phyloP scores from a whole-genome alignment of 2,888 invertebrate species.

The Scelioninae gen. 2 region DNA sequence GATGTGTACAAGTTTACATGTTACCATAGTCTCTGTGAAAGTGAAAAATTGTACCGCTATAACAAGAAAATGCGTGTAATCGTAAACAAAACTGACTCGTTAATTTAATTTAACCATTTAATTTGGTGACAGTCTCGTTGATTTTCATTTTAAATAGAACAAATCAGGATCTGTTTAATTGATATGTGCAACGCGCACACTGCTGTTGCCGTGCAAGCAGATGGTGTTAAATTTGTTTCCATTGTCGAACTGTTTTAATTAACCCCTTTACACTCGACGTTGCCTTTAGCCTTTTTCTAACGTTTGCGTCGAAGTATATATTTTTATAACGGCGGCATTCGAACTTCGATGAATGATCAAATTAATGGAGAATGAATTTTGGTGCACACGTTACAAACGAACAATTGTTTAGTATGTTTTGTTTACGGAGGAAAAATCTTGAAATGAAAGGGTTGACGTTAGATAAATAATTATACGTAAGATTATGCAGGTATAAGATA shows the following conservation, averaged over 20 bases:
- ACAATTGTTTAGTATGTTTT: conserved; percentile 8
- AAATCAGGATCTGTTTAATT: conserved; percentile 37
- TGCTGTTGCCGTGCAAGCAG: too few species aligned
- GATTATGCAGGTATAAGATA: conserved; percentile 13
- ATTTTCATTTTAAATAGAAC: conserved; percentile 26
- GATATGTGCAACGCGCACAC: conserved; percentile 9
- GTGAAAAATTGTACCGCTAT: too few species aligned
- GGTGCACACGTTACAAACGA: conserved; percentile 16
- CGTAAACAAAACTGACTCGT: too few species aligned
- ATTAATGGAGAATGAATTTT: conserved; percentile 9
- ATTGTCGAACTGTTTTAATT: conserved; percentile 38
- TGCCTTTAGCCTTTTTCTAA: conserved; percentile 41
- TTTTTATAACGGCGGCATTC: conserved; percentile 35
- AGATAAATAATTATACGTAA: conserved; percentile 31
- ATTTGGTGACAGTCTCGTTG: too few species aligned
- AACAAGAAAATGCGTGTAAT: too few species aligned
- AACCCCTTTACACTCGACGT: conserved; percentile 38
- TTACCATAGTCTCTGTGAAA: too few species aligned
- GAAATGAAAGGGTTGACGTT: conserved; percentile 39
- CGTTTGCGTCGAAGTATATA: conserved; percentile 28
- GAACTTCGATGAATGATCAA: conserved; percentile 19
- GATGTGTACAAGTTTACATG: too few species aligned
- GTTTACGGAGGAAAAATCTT: conserved; percentile 10
- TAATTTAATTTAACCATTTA: too few species aligned
- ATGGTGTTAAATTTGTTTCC: conserved; percentile 19